These are phyloP conservation scores for Drosophila pandora DNA, from an alignment of 1,140 invertebrate genomes.

Conservation along the genomic window DNA sequence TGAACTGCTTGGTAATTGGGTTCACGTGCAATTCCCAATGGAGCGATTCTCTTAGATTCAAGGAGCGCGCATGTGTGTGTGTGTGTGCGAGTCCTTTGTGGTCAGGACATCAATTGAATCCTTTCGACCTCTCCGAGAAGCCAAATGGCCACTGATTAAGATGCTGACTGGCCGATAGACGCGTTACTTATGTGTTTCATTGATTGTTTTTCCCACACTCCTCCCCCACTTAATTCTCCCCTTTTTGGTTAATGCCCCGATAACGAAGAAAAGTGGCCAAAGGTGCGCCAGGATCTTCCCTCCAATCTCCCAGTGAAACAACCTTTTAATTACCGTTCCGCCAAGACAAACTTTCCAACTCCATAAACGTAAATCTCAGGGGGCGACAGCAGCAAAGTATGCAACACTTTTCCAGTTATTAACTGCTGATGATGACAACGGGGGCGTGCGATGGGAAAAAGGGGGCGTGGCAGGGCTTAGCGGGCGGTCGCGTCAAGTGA, in stretches of 20 bases:
- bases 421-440: conserved; percentile 8
- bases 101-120: conserved; percentile 76
- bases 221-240: background rate
- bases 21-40: conserved; percentile 71
- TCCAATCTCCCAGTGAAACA: conserved; percentile 7
- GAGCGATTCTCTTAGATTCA: conserved; percentile 40
- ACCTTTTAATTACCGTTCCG: conserved; percentile 50
- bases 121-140: conserved; percentile 40
- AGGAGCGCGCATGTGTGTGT: conserved; percentile 1
- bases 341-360: conserved; percentile 33
- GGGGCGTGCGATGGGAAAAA: background rate
- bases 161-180: conserved; percentile 54
- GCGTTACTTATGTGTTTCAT: conserved; percentile 71
- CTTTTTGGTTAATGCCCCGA: conserved; percentile 16
- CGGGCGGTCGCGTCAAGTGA: conserved; percentile 68
- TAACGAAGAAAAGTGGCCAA: conserved; percentile 27
- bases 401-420: conserved; percentile 73
- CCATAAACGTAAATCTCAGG: conserved; percentile 65
- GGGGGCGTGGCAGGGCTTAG: conserved; percentile 6
- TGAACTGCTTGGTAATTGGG: conserved; percentile 74
- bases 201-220: conserved; percentile 61
- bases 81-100: conserved; percentile 61
- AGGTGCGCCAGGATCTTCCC: conserved; percentile 3
- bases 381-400: conserved; percentile 59
- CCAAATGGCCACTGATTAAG: conserved; percentile 77